Evolutionary conservation across 1,140 invertebrate genomes (phyloP).

Genomic region (Pseudomyrmex gracilis): DNA sequence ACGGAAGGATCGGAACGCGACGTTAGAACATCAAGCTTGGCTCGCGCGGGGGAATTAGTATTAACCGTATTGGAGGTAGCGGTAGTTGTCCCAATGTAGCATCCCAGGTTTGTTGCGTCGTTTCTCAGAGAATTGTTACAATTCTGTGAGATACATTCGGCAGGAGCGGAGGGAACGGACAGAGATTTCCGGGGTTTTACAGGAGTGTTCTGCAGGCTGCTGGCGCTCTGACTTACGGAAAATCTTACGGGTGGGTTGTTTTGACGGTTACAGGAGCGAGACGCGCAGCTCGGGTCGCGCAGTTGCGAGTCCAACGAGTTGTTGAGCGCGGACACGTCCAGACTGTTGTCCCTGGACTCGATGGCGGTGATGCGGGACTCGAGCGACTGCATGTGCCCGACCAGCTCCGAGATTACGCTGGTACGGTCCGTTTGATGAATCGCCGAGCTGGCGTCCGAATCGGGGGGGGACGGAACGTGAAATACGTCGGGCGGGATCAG

Average conservation of each 20-base stretch:
- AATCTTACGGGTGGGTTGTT: conserved; percentile 70
- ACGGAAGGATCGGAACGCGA: conserved; percentile 69
- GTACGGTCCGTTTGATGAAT: conserved; percentile 81
- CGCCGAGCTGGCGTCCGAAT: conserved; percentile 85
- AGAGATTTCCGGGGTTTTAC: conserved; percentile 71
- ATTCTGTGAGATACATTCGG: conserved; percentile 60
- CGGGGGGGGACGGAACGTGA: conserved; percentile 86
- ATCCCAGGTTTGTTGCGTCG: conserved; percentile 40
- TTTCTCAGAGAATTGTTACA: conserved; percentile 69
- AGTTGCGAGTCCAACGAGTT: conserved; percentile 68
- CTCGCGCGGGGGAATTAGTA: conserved; percentile 63
- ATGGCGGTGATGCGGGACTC: conserved; percentile 87
- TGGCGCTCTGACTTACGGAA: conserved; percentile 77
- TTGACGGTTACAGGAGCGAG: conserved; percentile 48
- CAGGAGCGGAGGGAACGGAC: conserved; percentile 80
- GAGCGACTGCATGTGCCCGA: conserved; percentile 87
- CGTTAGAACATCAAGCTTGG: conserved; percentile 78
- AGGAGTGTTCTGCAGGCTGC: conserved; percentile 75
- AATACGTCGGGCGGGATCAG: conserved; percentile 92
- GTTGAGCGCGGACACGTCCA: conserved; percentile 72
- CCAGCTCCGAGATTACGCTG: conserved; percentile 88
- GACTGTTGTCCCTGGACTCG: conserved; percentile 80
- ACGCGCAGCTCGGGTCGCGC: conserved; percentile 1
- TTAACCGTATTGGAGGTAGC: conserved; percentile 67
- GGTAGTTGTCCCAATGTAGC: conserved; percentile 5